phyloP scores from a whole-genome alignment of 2,888 invertebrate species.

The Tiliacea citrago region DNA sequence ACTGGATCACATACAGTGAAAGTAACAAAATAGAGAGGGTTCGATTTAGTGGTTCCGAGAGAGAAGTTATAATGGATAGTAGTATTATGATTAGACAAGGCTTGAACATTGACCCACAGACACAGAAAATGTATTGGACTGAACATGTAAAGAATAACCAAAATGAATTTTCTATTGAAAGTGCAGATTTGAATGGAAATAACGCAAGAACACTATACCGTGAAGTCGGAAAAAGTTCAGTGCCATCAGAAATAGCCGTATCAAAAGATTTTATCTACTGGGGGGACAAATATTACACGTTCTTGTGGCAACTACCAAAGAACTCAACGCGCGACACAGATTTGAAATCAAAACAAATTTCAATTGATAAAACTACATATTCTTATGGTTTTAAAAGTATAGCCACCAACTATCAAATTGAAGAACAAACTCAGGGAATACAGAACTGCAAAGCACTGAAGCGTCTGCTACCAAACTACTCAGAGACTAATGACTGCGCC shows the following conservation, averaged over 20 bases:
- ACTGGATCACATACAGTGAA: background rate
- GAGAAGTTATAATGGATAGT: background rate
- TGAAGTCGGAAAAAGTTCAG: no score
- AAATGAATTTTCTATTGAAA: no score
- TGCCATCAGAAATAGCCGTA: background rate
- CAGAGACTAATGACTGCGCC: no score
- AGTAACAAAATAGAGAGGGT: background rate
- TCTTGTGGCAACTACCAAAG: background rate
- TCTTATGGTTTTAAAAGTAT: slow-evolving; percentile 65
- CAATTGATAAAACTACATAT: background rate
- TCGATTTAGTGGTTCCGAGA: background rate
- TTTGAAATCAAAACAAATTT: slow-evolving; percentile 62
- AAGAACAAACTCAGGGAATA: slow-evolving; percentile 74
- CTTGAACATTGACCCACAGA: slow-evolving; percentile 41
- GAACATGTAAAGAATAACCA: slow-evolving; percentile 88
- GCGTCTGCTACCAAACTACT: slow-evolving; percentile 73
- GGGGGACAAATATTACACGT: slow-evolving; percentile 57
- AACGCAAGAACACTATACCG: no score
- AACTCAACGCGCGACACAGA: background rate
- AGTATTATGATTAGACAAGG: background rate
- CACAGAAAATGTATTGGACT: slow-evolving; percentile 93
- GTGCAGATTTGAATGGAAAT: no score
- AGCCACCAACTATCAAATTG: slow-evolving; percentile 79
- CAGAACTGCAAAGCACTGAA: slow-evolving; percentile 54
- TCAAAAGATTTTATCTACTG: slow-evolving; percentile 92